These are phyloP conservation scores for Synergus japonicus DNA, from an alignment of 2,888 invertebrate genomes.

Conservation along the genomic window DNA sequence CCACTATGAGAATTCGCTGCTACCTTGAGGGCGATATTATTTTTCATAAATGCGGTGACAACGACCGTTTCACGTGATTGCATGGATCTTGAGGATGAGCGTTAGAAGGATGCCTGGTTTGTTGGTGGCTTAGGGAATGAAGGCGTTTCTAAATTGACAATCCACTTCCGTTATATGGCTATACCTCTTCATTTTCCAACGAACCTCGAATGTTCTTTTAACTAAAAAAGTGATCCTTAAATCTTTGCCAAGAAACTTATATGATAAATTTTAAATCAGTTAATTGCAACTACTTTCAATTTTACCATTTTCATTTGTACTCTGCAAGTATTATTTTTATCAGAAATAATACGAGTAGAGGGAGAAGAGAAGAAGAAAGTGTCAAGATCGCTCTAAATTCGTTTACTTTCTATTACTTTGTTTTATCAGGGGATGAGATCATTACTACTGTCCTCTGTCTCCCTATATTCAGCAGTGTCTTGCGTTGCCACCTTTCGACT, in stretches of 20 bases:
- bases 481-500: slow-evolving; percentile 63
- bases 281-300: no score
- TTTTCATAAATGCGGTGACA: slow-evolving; percentile 49
- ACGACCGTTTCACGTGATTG: slow-evolving; percentile 68
- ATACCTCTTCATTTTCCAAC: neutral
- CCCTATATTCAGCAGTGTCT: slow-evolving; percentile 58
- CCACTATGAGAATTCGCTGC: slow-evolving; percentile 18
- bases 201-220: neutral
- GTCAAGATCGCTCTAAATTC: slow-evolving; percentile 61
- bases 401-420: slow-evolving; percentile 74
- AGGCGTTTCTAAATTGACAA: slow-evolving; percentile 49
- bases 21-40: slow-evolving; percentile 44
- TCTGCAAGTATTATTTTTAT: no score
- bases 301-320: no score
- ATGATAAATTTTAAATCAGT: no score
- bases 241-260: neutral
- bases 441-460: slow-evolving; percentile 63
- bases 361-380: slow-evolving; percentile 2
- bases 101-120: slow-evolving; percentile 50
- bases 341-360: neutral
- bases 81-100: slow-evolving; percentile 60
- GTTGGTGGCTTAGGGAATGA: slow-evolving; percentile 40
- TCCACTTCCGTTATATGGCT: slow-evolving; percentile 38
- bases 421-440: slow-evolving; percentile 75
- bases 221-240: neutral